A percentile compares a stretch with the other conserved stretches of the same genome.
These are phyloP conservation scores for Opisthograptis luteolata DNA, from an alignment of 2,888 invertebrate genomes.

Conservation along the genomic window DNA sequence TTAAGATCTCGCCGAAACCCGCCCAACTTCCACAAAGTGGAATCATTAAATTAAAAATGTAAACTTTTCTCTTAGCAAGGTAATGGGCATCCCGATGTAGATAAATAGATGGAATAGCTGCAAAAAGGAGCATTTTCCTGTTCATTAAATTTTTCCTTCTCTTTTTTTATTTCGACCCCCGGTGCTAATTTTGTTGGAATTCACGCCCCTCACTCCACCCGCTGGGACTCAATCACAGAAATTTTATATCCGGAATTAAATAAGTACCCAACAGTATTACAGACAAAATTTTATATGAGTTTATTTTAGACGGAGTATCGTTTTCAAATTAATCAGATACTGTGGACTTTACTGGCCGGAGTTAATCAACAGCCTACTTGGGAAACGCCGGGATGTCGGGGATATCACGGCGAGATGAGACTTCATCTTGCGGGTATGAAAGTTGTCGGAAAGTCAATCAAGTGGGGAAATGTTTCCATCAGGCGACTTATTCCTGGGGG, in stretches of 20 bases:
- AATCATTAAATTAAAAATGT: slow-evolving; percentile 86
- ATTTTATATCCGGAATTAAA: slow-evolving; percentile 85
- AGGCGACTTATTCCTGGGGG: slow-evolving; percentile 75
- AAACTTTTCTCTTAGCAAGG: slow-evolving; percentile 86
- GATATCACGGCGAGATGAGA: slow-evolving; percentile 17
- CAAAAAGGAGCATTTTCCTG: slow-evolving; percentile 85
- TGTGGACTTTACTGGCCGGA: slow-evolving; percentile 20
- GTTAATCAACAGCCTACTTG: slow-evolving; percentile 25
- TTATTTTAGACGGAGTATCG: slow-evolving; percentile 72
- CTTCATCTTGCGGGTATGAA: slow-evolving; percentile 20
- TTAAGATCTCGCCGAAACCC: slow-evolving; percentile 84
- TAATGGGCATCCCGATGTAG: slow-evolving; percentile 85
- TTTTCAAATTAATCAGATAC: slow-evolving; percentile 38
- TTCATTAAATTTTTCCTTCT: slow-evolving; percentile 86
- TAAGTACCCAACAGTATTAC: slow-evolving; percentile 82
- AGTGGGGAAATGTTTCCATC: slow-evolving; percentile 74
- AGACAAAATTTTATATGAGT: slow-evolving; percentile 78
- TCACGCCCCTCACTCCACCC: slow-evolving; percentile 83
- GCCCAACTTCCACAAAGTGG: slow-evolving; percentile 85
- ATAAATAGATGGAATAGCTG: slow-evolving; percentile 85
- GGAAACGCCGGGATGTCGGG: slow-evolving; percentile 6
- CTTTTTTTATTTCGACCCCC: slow-evolving; percentile 85
- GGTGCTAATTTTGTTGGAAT: slow-evolving; percentile 86
- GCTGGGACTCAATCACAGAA: slow-evolving; percentile 84
- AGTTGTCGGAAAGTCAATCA: slow-evolving; percentile 57